phyloP scores from a whole-genome alignment of 2,113 vertebrate genomes.

The Tamias sibiricus region DNA sequence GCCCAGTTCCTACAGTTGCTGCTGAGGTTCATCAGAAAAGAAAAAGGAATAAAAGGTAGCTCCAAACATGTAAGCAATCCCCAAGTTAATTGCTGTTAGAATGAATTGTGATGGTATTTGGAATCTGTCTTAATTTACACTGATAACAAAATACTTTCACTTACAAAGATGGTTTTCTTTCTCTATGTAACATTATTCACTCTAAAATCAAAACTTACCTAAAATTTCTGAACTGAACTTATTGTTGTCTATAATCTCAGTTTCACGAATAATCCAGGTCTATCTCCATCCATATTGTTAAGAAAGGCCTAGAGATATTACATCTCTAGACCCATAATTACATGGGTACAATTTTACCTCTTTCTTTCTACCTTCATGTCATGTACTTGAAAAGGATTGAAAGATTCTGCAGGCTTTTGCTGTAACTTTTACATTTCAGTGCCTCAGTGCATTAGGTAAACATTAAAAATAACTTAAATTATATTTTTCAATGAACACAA shows the following conservation, averaged over 20 bases:
- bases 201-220: not conserved
- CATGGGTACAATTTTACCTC: not conserved
- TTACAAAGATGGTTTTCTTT: slow-evolving; percentile 20
- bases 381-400: not conserved
- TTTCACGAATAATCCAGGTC: slow-evolving; percentile 10
- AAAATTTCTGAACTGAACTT: slow-evolving; percentile 10
- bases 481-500: not conserved
- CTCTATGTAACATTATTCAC: not conserved
- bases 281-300: not conserved
- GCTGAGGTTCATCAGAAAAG: not conserved
- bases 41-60: not conserved
- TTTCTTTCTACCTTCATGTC: not conserved
- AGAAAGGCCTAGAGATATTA: not conserved
- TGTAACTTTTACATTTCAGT: not conserved
- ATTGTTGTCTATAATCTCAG: not conserved
- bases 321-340: not conserved
- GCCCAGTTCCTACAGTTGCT: not conserved
- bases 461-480: slow-evolving; percentile 3
- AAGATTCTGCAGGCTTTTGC: not conserved
- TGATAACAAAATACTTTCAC: not conserved
- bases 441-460: not conserved
- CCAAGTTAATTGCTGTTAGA: not conserved
- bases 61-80: not conserved
- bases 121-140: slow-evolving; percentile 51
- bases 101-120: not conserved